These are phyloP conservation scores for Oeneis ivallda DNA, from an alignment of 2,888 invertebrate genomes.

Conservation along the genomic window DNA sequence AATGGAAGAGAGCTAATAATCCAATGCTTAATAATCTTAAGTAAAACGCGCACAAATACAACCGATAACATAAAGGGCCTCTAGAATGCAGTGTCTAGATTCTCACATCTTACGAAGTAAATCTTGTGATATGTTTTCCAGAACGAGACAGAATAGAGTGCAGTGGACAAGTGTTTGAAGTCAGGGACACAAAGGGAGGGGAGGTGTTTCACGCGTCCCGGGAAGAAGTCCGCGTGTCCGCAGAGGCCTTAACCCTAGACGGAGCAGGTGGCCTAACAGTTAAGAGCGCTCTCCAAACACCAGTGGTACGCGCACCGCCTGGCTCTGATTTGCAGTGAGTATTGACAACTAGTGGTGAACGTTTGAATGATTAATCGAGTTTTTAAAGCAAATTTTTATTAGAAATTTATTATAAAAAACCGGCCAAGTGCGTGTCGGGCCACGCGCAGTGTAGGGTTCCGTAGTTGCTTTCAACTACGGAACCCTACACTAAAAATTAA, in stretches of 20 bases:
- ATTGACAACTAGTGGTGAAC: not conserved
- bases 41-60: too few species aligned
- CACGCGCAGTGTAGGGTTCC: too few species aligned
- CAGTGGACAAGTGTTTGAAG: conserved; percentile 88
- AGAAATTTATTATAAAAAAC: too few species aligned
- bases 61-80: too few species aligned
- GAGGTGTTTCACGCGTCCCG: conserved; percentile 91
- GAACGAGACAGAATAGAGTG: conserved; percentile 92
- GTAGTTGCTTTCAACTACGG: too few species aligned
- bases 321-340: conserved; percentile 91
- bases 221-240: conserved; percentile 90
- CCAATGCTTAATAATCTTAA: too few species aligned
- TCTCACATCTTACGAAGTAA: too few species aligned
- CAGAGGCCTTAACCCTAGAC: conserved; percentile 88
- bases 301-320: conserved; percentile 89
- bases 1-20: too few species aligned
- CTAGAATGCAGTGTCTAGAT: too few species aligned
- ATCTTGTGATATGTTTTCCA: conserved; percentile 54
- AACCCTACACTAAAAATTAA: too few species aligned
- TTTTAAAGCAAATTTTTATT: too few species aligned
- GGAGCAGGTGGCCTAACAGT: conserved; percentile 92
- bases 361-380: not conserved
- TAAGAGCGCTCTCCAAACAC: conserved; percentile 91
- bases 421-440: too few species aligned
- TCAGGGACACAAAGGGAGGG: conserved; percentile 88